These are phyloP conservation scores for Sorex fumeus DNA, from an alignment of 2,113 vertebrate genomes.

Conservation along the genomic window DNA sequence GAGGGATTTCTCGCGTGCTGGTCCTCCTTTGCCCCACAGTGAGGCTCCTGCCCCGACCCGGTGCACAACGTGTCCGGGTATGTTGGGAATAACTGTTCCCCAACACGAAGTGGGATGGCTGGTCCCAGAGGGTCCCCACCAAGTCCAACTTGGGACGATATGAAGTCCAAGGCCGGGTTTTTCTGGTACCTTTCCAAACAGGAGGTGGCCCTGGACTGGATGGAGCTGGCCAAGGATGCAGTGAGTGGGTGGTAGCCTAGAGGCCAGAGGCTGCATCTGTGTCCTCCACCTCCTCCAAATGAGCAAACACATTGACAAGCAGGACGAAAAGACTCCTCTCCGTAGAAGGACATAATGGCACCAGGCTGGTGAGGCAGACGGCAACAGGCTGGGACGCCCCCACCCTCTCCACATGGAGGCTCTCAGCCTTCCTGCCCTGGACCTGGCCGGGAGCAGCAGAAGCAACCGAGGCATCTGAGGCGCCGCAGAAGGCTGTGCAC, in stretches of 20 bases:
- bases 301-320: background rate
- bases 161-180: background rate
- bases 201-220: background rate
- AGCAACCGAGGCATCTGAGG: background rate
- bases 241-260: background rate
- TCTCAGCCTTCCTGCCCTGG: background rate
- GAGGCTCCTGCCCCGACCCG: too few species aligned
- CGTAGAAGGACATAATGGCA: background rate
- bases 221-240: too few species aligned
- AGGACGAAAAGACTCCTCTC: background rate
- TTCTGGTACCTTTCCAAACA: conserved; percentile 25
- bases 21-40: too few species aligned
- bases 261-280: background rate
- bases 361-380: background rate
- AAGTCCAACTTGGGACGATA: background rate
- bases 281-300: background rate
- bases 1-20: too few species aligned
- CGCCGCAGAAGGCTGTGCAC: background rate
- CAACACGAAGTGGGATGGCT: background rate
- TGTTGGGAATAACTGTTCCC: too few species aligned
- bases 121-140: background rate
- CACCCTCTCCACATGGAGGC: background rate
- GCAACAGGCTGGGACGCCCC: background rate
- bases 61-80: too few species aligned
- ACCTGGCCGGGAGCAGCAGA: background rate